These are phyloP conservation scores for Salvator merianae DNA, from an alignment of 2,113 vertebrate genomes.

Conservation along the genomic window DNA sequence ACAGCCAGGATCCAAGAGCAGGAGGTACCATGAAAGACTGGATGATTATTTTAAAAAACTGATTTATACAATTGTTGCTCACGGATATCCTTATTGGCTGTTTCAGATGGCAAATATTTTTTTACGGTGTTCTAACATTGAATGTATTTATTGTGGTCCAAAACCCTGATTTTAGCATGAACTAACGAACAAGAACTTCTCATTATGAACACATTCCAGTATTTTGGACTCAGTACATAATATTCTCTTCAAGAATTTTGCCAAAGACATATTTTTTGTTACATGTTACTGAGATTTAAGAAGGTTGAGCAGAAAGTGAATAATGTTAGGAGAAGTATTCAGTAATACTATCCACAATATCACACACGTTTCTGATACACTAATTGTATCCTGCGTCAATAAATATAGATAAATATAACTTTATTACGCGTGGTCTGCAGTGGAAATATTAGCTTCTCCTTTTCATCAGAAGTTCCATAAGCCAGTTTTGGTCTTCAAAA, in stretches of 20 bases:
- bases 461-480: not conserved
- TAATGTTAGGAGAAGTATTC: too few relatives aligned
- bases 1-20: conserved; percentile 75
- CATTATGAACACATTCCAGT: not conserved
- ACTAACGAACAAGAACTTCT: not conserved
- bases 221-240: too few relatives aligned
- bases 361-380: too few relatives aligned
- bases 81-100: too few relatives aligned
- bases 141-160: not conserved
- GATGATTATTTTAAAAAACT: not conserved
- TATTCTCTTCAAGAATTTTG: not conserved
- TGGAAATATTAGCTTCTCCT: not conserved
- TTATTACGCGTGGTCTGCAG: too few relatives aligned
- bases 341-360: too few relatives aligned
- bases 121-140: not conserved
- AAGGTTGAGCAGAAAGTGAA: too few relatives aligned
- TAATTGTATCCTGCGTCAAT: too few relatives aligned
- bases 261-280: too few relatives aligned
- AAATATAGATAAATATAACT: too few relatives aligned
- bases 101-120: not conserved
- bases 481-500: not conserved
- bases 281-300: too few relatives aligned
- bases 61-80: not conserved
- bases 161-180: not conserved
- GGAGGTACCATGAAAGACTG: conserved; percentile 75